Evolutionary conservation across 2,797 vertebrate species (phyloP).

Genomic region (Phataginus tetradactyla): DNA sequence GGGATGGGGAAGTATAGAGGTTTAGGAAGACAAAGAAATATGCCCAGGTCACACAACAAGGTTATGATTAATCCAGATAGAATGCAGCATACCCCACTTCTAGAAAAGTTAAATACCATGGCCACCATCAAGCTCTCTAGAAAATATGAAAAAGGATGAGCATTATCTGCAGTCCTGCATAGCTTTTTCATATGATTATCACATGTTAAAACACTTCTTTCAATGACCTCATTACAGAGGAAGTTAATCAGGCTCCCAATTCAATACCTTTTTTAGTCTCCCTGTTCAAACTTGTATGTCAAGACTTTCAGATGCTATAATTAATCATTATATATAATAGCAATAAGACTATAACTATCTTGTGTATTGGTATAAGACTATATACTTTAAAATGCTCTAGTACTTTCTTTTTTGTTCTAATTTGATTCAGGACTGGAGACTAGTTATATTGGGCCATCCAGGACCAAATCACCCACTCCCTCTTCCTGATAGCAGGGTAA

Average conservation of each 20-base stretch:
- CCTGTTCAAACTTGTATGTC: background rate
- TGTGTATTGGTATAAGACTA: background rate
- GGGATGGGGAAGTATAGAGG: background rate
- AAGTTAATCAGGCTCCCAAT: background rate
- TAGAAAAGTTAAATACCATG: background rate
- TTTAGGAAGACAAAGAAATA: background rate
- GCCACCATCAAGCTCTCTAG: background rate
- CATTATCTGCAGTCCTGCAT: rapidly evolving
- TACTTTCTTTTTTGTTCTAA: background rate
- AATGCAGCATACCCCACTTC: background rate
- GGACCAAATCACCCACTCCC: background rate
- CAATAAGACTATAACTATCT: background rate
- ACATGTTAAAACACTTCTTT: background rate
- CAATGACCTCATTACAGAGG: background rate
- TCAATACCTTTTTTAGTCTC: background rate
- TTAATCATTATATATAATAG: background rate
- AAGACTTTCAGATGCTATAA: background rate
- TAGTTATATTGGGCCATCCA: background rate
- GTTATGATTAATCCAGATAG: background rate
- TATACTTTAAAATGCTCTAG: background rate
- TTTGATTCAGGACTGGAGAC: background rate
- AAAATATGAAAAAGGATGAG: background rate
- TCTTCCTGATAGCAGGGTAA: background rate
- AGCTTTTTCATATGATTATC: background rate
- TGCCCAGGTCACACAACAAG: background rate